Evolutionary conservation across 2,888 invertebrate genomes (phyloP), one percentile per base, ranked within the genome.

Genomic region (Ligdia adustata): DNA sequence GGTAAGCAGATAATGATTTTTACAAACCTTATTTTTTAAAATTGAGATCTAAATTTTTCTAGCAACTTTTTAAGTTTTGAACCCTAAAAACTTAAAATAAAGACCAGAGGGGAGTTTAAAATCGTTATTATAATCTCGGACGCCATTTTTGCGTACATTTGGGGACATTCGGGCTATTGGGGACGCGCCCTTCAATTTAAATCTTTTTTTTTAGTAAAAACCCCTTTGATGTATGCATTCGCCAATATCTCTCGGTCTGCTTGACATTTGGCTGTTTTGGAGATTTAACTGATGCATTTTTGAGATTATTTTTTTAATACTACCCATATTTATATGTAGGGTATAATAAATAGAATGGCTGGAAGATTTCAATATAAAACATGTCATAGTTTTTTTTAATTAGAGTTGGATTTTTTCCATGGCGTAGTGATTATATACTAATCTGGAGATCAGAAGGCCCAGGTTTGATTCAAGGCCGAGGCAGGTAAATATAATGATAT

Each of bases 121-220:
- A 90, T 88, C 88, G 88, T 90, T 90, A 90, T 88, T 88, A 90
- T 89, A 89, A 90, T 88, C 88, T 89, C 82, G 89, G 86, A 82
- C 84, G 88, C 87, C 85, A 87, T 88, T 84, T 59, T 83, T 83
- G 78, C 73, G 72, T 68, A 69, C 41, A 37, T 45, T 41, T 20
- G 33, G 29, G 29, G 39, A 39, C 28, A 39, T 29, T 14, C 15
- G 41, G 41, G 33, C 44, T 47, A 53, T 39, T 53, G 75, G 86
- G 87, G 87, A 86, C 82, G 85, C 86, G 86, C 89, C 89, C 89
- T 90, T 79, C 86, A 81, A 84, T 82, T 88, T 83, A 83, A 87
- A 85, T 81, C 75, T 29, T 41, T 82, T 84, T 86, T 86, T 82
- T 80, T 73, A 77, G 80, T 75, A 79, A 87, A 82, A 86, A 88